Conservation (phyloP, 2,888 invertebrate genomes). For the Zootermopsis nevadensis region DNA sequence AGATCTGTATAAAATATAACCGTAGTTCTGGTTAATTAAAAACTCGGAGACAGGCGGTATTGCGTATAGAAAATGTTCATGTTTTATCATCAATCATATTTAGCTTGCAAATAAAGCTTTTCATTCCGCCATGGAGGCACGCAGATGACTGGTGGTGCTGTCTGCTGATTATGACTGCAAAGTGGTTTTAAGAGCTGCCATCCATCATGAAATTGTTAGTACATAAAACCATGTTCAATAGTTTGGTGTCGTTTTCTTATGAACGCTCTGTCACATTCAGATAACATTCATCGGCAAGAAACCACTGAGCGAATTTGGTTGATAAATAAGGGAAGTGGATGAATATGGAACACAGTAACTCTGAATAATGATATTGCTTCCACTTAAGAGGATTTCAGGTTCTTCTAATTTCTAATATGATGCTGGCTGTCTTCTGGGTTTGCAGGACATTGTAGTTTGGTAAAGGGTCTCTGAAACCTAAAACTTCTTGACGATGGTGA, state of each 20-base stretch:
- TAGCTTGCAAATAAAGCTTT: background rate
- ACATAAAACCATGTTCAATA: background rate
- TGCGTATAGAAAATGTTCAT: background rate
- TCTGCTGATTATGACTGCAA: background rate
- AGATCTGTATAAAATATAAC: background rate
- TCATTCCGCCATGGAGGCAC: background rate
- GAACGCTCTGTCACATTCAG: background rate
- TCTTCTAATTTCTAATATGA: too few species aligned
- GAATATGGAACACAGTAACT: too few species aligned
- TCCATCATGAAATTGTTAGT: slow-evolving; percentile 6
- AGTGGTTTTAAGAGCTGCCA: background rate
- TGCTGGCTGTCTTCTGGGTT: too few species aligned
- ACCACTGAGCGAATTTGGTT: too few species aligned
- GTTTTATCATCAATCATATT: background rate
- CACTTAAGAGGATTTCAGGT: too few species aligned
- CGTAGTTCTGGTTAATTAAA: slow-evolving; percentile 6
- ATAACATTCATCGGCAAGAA: background rate
- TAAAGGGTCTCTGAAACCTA: too few species aligned
- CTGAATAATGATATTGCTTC: too few species aligned
- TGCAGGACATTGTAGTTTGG: too few species aligned
- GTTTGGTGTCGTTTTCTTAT: background rate
- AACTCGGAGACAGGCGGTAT: background rate
- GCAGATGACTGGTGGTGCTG: background rate
- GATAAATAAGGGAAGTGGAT: too few species aligned
- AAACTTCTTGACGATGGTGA: too few species aligned